Conservation (phyloP, 1,140 invertebrate species). For the Condylostylus longicornis region DNA sequence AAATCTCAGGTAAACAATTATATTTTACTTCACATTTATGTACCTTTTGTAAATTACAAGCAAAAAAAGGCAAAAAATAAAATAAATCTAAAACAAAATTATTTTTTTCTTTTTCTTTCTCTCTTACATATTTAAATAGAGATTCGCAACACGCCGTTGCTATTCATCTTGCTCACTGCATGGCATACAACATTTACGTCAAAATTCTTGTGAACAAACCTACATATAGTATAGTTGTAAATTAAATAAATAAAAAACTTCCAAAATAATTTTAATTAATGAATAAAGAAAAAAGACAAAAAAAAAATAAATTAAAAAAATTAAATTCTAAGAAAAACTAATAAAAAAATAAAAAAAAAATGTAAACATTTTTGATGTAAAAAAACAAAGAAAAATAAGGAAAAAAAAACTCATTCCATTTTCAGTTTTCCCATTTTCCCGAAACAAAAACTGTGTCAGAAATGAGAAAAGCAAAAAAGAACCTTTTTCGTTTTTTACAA, state of each 20-base stretch:
- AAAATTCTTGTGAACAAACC: conserved; percentile 61
- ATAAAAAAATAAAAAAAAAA: no score
- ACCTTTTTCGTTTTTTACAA: no score
- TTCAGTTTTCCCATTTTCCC: no score
- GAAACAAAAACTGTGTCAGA: no score
- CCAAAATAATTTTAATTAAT: no score
- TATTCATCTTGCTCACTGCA: conserved; percentile 51
- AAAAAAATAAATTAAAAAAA: no score
- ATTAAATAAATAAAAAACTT: neutral
- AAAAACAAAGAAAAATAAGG: no score
- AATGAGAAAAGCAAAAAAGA: no score
- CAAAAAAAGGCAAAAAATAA: conserved; percentile 5
- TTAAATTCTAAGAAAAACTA: no score
- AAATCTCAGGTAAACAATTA: conserved; percentile 55
- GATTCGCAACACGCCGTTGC: conserved; percentile 53
- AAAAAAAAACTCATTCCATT: no score
- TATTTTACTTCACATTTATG: conserved; percentile 7
- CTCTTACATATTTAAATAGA: conserved; percentile 38
- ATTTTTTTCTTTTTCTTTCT: conserved; percentile 1
- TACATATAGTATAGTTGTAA: conserved; percentile 47
- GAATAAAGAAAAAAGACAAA: no score
- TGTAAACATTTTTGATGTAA: no score
- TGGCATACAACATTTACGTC: conserved; percentile 46
- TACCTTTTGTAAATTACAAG: conserved; percentile 1
- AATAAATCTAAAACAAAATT: conserved; percentile 4